Evolutionary conservation across 2,113 vertebrate species (phyloP).

Genomic region (Lophotis ruficrista): DNA sequence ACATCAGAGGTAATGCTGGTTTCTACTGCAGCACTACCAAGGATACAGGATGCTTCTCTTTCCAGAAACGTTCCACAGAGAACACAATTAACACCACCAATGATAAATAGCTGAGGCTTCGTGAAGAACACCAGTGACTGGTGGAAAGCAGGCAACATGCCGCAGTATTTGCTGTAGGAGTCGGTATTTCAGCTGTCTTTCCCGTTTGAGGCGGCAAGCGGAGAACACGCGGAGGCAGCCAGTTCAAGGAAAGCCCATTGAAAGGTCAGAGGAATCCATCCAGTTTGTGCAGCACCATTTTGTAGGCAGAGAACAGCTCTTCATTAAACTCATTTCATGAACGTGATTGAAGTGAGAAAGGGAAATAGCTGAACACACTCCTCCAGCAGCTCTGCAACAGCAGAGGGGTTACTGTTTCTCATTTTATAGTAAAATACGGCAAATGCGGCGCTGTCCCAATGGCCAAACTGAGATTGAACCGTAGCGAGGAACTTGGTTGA

Average conservation of each 20-base stretch:
- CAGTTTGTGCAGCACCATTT: conserved; percentile 42
- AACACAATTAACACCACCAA: background rate
- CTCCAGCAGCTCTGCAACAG: background rate
- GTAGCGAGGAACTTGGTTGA: background rate
- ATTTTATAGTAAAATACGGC: background rate
- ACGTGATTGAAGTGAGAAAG: conserved; percentile 17
- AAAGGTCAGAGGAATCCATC: conserved; percentile 59
- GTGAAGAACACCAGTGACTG: background rate
- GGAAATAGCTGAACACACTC: background rate
- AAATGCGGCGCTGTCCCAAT: background rate
- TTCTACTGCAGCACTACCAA: background rate
- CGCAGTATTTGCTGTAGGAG: background rate
- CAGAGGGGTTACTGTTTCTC: background rate
- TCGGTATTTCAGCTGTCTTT: conserved; percentile 7
- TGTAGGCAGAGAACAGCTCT: conserved; percentile 26
- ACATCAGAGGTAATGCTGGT: background rate
- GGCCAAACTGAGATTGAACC: background rate
- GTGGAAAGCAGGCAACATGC: background rate
- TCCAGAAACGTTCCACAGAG: background rate
- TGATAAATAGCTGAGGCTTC: background rate
- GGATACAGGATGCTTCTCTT: background rate
- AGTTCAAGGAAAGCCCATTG: conserved; percentile 4
- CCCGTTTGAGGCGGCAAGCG: background rate
- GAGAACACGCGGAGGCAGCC: conserved; percentile 50
- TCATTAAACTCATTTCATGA: conserved; percentile 13